Evolutionary conservation across 2,113 vertebrate species (phyloP).

Genomic region (Pyxicephalus adspersus): DNA sequence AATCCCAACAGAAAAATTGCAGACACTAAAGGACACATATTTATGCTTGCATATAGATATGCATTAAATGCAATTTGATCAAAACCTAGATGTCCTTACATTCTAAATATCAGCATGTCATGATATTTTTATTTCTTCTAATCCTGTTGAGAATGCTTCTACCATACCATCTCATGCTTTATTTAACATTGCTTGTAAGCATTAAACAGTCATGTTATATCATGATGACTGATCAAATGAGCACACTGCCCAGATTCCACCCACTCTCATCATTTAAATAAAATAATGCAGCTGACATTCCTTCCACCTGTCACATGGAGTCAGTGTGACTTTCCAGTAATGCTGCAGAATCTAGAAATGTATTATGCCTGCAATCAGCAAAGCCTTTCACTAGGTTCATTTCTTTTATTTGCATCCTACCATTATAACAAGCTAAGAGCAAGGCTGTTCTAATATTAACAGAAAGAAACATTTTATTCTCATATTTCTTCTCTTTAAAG

Average conservation of each 20-base stretch:
- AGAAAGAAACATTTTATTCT: constrained; percentile 18
- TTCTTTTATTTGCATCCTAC: constrained; percentile 4
- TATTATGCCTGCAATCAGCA: background rate
- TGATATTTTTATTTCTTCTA: background rate
- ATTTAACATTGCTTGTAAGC: background rate
- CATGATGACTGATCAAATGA: constrained; percentile 13
- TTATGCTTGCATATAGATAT: too few species aligned
- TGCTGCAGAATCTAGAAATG: background rate
- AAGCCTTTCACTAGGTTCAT: background rate
- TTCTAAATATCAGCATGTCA: background rate
- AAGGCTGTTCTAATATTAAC: constrained; percentile 6
- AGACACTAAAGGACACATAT: too few species aligned
- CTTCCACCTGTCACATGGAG: constrained; percentile 25
- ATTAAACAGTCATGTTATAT: background rate
- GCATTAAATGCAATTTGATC: too few species aligned
- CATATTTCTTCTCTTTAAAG: constrained; percentile 30
- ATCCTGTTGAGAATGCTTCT: background rate
- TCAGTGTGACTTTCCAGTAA: constrained; percentile 36
- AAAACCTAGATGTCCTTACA: too few species aligned
- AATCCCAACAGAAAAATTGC: too few species aligned
- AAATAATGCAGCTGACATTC: constrained; percentile 15
- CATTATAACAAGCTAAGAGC: background rate
- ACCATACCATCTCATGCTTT: background rate
- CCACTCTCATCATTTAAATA: constrained; percentile 5
- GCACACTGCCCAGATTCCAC: constrained; percentile 1